phyloP scores from a whole-genome alignment of 35 echinoderm and acorn worm species.

The Hemicentrotus pulcherrimus region DNA sequence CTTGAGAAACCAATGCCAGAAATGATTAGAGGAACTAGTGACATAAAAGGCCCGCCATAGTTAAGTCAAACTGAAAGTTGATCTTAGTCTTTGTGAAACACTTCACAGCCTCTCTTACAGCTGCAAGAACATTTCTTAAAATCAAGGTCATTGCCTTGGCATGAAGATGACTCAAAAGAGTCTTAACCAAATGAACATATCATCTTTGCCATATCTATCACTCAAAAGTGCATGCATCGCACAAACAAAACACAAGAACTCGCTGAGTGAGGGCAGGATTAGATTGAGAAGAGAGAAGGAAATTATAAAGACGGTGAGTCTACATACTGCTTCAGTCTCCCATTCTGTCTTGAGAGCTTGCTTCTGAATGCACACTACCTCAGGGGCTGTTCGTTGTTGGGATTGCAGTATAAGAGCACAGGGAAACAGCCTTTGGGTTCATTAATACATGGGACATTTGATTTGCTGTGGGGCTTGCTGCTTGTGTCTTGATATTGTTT shows the following conservation, averaged over 20 bases:
- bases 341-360: background rate
- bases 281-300: background rate
- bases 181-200: background rate
- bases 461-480: background rate
- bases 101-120: too few relatives aligned
- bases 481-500: constrained; percentile 9
- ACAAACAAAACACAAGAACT: background rate
- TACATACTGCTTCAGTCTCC: background rate
- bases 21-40: too few relatives aligned
- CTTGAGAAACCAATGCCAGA: too few relatives aligned
- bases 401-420: background rate
- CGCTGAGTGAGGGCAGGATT: background rate
- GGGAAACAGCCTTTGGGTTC: background rate
- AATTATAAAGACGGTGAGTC: constrained; percentile 9
- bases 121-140: background rate
- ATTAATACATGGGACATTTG: background rate
- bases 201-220: background rate
- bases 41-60: too few relatives aligned
- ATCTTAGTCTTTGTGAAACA: too few relatives aligned
- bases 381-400: background rate
- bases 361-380: background rate
- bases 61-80: too few relatives aligned
- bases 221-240: background rate
- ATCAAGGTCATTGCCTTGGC: background rate
- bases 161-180: background rate